A percentile compares a stretch with the other conserved stretches of the same genome.
Conservation (phyloP, 2,113 vertebrate species). For the Anolis sagrei region DNA sequence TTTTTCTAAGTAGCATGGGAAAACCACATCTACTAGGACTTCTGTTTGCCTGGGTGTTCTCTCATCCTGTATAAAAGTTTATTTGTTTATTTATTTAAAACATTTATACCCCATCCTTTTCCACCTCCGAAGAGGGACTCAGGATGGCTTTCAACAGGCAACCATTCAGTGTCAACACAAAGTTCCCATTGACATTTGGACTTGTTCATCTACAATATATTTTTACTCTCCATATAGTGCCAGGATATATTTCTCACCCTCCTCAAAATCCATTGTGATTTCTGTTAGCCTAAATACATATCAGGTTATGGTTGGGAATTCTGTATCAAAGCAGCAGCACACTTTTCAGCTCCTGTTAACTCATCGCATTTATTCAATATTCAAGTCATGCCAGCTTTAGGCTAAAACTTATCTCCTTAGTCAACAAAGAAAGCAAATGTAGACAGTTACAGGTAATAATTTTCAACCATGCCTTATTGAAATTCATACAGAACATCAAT, state of each 20-base stretch:
- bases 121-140: too few species aligned
- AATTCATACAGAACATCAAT: not conserved
- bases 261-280: slow-evolving; percentile 15
- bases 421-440: slow-evolving; percentile 29
- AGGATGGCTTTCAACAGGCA: too few species aligned
- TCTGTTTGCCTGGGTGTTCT: not conserved
- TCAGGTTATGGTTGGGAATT: not conserved
- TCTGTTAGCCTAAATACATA: not conserved
- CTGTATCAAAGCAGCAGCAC: not conserved
- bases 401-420: slow-evolving; percentile 4
- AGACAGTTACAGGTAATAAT: slow-evolving; percentile 11
- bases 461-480: not conserved
- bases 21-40: not conserved
- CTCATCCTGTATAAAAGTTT: not conserved
- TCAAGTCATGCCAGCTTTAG: slow-evolving; percentile 1
- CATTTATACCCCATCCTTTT: too few species aligned
- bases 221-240: not conserved
- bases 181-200: not conserved
- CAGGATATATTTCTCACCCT: not conserved
- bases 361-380: slow-evolving; percentile 16
- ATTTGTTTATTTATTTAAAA: too few species aligned
- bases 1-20: not conserved
- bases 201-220: not conserved
- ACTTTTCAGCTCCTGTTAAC: not conserved
- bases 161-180: too few species aligned